Conservation (phyloP, 2,113 vertebrate genomes). For the Aramus guarauna region DNA sequence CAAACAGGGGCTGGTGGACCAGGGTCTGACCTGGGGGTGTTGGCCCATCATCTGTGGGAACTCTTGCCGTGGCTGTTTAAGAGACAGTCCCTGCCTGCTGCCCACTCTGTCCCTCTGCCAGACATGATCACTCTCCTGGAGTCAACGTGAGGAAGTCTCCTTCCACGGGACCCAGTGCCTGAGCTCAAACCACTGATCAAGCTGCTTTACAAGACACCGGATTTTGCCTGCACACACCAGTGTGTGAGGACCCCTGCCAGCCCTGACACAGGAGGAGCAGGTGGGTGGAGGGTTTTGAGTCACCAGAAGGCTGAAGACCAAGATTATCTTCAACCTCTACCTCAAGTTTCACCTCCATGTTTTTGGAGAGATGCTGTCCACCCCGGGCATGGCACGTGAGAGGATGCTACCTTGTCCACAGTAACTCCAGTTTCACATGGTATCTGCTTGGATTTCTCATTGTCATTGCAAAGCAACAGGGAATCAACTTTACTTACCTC, state of each 20-base stretch:
- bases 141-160: not conserved
- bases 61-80: not conserved
- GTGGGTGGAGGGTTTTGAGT: not conserved
- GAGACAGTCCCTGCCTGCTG: not conserved
- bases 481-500: not conserved
- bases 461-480: not conserved
- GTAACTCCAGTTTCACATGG: not conserved
- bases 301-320: not conserved
- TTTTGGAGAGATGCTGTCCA: not conserved
- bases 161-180: not conserved
- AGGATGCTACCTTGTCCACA: not conserved
- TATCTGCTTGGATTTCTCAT: not conserved
- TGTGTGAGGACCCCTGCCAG: not conserved
- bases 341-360: not conserved
- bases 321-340: not conserved
- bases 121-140: not conserved
- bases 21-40: not conserved
- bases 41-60: not conserved
- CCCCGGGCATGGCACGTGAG: accelerated
- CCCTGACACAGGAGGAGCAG: not conserved
- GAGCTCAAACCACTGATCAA: not conserved
- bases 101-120: not conserved
- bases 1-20: not conserved
- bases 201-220: not conserved
- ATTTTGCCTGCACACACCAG: not conserved